phyloP scores from a whole-genome alignment of 1,140 invertebrate genomes.

The Triops longicaudatus region DNA sequence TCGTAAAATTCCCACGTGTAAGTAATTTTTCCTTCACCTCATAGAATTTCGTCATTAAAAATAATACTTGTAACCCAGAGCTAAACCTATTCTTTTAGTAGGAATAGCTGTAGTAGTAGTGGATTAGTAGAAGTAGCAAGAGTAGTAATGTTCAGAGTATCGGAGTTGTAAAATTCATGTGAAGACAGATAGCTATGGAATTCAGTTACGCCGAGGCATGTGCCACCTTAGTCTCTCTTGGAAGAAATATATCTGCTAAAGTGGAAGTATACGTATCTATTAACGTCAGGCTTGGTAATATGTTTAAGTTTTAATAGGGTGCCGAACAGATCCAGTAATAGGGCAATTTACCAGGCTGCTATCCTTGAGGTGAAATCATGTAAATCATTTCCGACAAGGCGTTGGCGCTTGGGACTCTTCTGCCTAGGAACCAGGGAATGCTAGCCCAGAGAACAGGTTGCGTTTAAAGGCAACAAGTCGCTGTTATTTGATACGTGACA shows the following conservation, averaged over 20 bases:
- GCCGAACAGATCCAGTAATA: background rate
- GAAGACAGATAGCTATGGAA: too few relatives aligned
- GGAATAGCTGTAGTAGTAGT: too few relatives aligned
- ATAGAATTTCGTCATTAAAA: too few relatives aligned
- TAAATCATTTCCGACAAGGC: constrained; percentile 13
- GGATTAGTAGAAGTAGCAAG: too few relatives aligned
- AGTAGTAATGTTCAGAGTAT: too few relatives aligned
- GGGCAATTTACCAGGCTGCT: background rate
- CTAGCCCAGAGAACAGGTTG: background rate
- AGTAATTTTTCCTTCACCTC: too few relatives aligned
- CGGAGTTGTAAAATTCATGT: too few relatives aligned
- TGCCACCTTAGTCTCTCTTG: too few relatives aligned
- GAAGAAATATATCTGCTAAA: background rate
- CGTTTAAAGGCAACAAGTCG: background rate
- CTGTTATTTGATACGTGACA: background rate
- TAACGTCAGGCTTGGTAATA: background rate
- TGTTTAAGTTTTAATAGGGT: constrained; percentile 12
- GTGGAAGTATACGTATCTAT: background rate
- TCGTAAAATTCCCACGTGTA: too few relatives aligned
- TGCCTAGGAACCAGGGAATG: background rate
- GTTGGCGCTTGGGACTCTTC: background rate
- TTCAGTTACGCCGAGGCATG: too few relatives aligned
- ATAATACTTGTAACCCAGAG: too few relatives aligned
- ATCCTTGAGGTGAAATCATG: background rate
- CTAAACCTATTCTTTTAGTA: too few relatives aligned